These are phyloP conservation scores for Monarcha castaneiventris DNA, from an alignment of 2,113 vertebrate species.

Conservation along the genomic window DNA sequence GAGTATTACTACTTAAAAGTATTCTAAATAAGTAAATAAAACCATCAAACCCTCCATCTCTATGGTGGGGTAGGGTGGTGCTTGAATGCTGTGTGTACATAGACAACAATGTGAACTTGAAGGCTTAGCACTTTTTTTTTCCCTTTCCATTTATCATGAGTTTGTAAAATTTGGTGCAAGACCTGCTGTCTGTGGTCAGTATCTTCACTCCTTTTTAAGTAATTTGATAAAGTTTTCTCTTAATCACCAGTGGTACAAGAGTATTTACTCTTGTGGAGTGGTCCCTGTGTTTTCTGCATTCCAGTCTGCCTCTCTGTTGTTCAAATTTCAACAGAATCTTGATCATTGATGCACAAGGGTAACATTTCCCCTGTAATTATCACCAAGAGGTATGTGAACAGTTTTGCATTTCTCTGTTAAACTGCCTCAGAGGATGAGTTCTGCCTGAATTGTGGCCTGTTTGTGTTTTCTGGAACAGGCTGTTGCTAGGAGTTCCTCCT, in stretches of 20 bases:
- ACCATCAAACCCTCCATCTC: not conserved
- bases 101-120: not conserved
- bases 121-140: not conserved
- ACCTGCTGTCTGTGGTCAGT: not conserved
- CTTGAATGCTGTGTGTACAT: not conserved
- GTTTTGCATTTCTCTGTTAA: not conserved
- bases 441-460: not conserved
- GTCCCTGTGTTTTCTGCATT: not conserved
- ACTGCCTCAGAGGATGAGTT: not conserved
- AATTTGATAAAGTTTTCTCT: not conserved
- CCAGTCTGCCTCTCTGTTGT: not conserved
- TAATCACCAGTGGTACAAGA: not conserved
- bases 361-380: not conserved
- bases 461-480: not conserved
- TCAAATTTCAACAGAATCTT: not conserved
- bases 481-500: not conserved
- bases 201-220: not conserved
- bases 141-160: not conserved
- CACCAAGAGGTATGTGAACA: not conserved
- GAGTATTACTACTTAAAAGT: not conserved
- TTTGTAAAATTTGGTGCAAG: not conserved
- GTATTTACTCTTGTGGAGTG: not conserved
- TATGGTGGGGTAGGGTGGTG: not conserved
- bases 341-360: not conserved
- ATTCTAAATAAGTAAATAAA: not conserved